Conservation (phyloP, 2,888 invertebrate genomes). For the Leptopilina syphax region DNA sequence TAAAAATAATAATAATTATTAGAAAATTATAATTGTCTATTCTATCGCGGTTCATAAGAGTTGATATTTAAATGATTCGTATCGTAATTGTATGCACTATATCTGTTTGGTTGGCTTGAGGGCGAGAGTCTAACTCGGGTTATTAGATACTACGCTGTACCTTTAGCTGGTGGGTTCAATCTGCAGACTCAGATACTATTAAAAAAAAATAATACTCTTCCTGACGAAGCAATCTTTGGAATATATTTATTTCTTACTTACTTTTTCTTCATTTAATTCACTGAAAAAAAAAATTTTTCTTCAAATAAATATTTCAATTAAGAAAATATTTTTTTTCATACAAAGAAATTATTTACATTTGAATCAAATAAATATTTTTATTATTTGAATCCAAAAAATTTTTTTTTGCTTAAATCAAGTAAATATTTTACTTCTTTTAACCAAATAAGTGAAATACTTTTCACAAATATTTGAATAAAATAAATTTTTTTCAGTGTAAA, state of each 20-base stretch:
- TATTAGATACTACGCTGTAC: slow-evolving; percentile 77
- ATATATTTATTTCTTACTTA: background rate
- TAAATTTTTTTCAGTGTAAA: too few species aligned
- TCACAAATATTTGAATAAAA: too few species aligned
- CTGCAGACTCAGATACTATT: slow-evolving; percentile 21
- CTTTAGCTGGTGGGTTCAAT: slow-evolving; percentile 73
- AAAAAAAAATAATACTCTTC: background rate
- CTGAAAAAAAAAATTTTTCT: slow-evolving; percentile 26
- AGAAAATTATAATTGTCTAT: slow-evolving; percentile 59
- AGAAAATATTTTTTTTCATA: too few species aligned
- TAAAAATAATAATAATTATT: slow-evolving; percentile 47
- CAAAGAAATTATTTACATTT: too few species aligned
- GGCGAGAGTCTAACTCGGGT: slow-evolving; percentile 77
- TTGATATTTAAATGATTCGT: slow-evolving; percentile 76
- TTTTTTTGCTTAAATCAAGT: too few species aligned
- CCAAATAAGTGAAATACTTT: too few species aligned
- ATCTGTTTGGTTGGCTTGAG: slow-evolving; percentile 77
- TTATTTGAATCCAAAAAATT: too few species aligned
- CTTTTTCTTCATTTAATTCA: slow-evolving; percentile 3
- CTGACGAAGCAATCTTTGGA: background rate
- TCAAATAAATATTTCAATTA: background rate
- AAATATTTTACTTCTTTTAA: too few species aligned
- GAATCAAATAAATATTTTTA: too few species aligned
- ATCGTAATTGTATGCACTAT: slow-evolving; percentile 76
- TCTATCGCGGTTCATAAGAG: slow-evolving; percentile 75